phyloP scores from a whole-genome alignment of 2,888 invertebrate species.

The Alloplasta piceator region DNA sequence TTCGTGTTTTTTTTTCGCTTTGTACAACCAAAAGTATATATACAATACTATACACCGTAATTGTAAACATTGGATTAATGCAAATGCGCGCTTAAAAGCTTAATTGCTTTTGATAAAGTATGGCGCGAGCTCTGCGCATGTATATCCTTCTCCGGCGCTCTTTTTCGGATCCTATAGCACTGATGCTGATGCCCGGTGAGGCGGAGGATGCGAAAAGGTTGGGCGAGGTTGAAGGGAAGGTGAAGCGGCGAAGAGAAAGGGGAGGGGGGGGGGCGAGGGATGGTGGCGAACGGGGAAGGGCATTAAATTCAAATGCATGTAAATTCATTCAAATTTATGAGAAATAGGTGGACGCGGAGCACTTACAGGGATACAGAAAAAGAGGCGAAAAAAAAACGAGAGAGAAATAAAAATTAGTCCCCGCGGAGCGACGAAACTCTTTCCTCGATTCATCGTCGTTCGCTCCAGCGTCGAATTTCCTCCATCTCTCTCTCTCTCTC shows the following conservation, averaged over 20 bases:
- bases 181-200: slow-evolving; percentile 60
- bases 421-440: slow-evolving; percentile 80
- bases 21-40: slow-evolving; percentile 32
- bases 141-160: slow-evolving; percentile 13
- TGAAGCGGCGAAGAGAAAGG: slow-evolving; percentile 59
- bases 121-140: slow-evolving; percentile 70
- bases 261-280: slow-evolving; percentile 52
- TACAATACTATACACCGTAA: slow-evolving; percentile 73
- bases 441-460: slow-evolving; percentile 71
- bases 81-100: slow-evolving; percentile 84
- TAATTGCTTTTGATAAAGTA: slow-evolving; percentile 84
- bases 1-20: slow-evolving; percentile 23
- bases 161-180: slow-evolving; percentile 6
- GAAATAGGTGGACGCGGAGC: slow-evolving; percentile 83
- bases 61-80: slow-evolving; percentile 84
- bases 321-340: slow-evolving; percentile 84
- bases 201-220: slow-evolving; percentile 62
- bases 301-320: slow-evolving; percentile 84
- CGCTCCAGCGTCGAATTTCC: slow-evolving; percentile 63
- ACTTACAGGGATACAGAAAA: slow-evolving; percentile 78
- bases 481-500: slow-evolving; percentile 44
- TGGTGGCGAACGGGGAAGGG: slow-evolving; percentile 68
- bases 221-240: slow-evolving; percentile 57
- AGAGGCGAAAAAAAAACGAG: slow-evolving; percentile 66
- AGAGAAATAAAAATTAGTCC: slow-evolving; percentile 83